Conservation (phyloP, 2,888 invertebrate species). For the Miltochrista miniata region DNA sequence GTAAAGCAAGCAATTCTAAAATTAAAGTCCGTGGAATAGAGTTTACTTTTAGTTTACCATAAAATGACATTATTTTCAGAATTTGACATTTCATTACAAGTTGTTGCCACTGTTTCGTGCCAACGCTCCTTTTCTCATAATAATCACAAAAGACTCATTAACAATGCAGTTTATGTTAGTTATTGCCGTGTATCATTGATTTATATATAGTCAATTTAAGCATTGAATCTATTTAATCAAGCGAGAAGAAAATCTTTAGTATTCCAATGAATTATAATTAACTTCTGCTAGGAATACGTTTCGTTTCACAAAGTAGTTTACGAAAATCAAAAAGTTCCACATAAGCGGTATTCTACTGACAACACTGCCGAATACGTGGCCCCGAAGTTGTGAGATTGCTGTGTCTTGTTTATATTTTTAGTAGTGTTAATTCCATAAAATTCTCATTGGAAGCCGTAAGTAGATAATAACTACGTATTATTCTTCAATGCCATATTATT, state of each 20-base stretch:
- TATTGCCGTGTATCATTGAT: neutral
- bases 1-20: too few species aligned
- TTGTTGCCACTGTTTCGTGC: neutral
- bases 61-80: neutral
- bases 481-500: slow-evolving; percentile 21
- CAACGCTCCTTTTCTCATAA: neutral
- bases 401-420: slow-evolving; percentile 79
- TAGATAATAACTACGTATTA: slow-evolving; percentile 40
- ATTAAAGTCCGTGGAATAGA: too few species aligned
- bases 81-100: neutral
- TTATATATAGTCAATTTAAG: neutral
- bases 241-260: neutral
- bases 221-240: neutral
- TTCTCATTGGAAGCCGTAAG: slow-evolving; percentile 66
- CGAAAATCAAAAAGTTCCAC: slow-evolving; percentile 77
- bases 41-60: neutral
- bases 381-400: slow-evolving; percentile 66
- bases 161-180: neutral
- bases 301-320: slow-evolving; percentile 39
- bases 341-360: slow-evolving; percentile 72
- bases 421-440: slow-evolving; percentile 61
- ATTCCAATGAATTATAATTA: neutral
- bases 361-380: slow-evolving; percentile 81
- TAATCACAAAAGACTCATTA: too few species aligned
- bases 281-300: slow-evolving; percentile 33